Base-by-base conservation (phyloP, 2,888 invertebrate genomes). In the Carterocephalus palaemon region DNA sequence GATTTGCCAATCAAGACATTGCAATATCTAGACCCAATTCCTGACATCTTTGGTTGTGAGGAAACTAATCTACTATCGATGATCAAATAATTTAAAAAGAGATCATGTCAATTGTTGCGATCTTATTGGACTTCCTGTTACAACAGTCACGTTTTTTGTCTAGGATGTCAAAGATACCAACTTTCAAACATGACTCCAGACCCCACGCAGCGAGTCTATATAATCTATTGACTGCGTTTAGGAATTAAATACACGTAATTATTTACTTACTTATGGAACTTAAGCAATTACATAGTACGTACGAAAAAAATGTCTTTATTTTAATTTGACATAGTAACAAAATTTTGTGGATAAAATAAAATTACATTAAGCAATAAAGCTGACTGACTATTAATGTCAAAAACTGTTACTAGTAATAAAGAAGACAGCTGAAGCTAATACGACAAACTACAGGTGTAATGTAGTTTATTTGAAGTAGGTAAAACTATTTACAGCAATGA, bases 61-160 rank as follows among this genome's bases (percentile, higher is more conserved):
- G 29, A 43, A 43, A 43, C 17, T 41, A 43, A 43, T 37, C 17
- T 41, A 6, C 37, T 43, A 43, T 43, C 43, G 22, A 3, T 7
- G 29, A 43, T 43, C 43, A 17, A 43, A 43, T 43, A 43, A 37
- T 43, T 43, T 43, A 36, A 43, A 43, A 37, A 43, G 29, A 43
- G 19, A 28, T 28, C 43, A 43, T 16, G 37, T 36, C 23, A 29
- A 29, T 42, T 43, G 36, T 43, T 43, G 36, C 43, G 31, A 43
- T 43, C 29, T 29, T 37, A 45, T 45, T 45, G 12, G 40, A 37
- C 37, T 45, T 37, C 31, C 36, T 43, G 34, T 45, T 45, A 26
- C 37, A 31, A 45, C 23, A 23, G 23, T 23, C 17, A 37, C 4
- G 17, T 37, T 45, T 36, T 45, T 45, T 31, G 9, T 37, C 17